Evolutionary conservation across 2,888 invertebrate species (phyloP), one percentile per base, ranked within the genome.

Genomic region (Caenorhabditis zanzibari): DNA sequence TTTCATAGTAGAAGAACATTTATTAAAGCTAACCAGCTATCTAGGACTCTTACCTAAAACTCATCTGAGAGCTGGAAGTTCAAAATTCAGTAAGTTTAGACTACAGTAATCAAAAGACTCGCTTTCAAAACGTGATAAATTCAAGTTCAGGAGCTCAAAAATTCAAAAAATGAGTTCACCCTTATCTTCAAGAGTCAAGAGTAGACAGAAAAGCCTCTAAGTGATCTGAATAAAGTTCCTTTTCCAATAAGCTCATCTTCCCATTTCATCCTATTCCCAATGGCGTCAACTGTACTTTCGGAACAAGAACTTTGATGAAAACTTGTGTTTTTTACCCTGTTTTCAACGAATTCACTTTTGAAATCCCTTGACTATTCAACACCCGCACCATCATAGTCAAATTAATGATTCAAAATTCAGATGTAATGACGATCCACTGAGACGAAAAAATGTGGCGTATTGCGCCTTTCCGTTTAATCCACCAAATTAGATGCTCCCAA

Each of bases 391-490:
- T 12, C 38, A 38, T 12, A 38, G 38, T 38, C 10, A 1, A 12
- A 1, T 54, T 4, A 16, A 24, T 14, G 26, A 26, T 12, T 7
- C 4, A 14, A 3, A 22, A 49, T 41, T 24, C 24, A 26, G 26
- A 69, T 26, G 47, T 12, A 24, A 61, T 73, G 59, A 59, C 35
- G 73, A 61, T 52, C 59, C 26, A 58, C 32, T 19, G 58, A 35
- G 44, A 44, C 71, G 10, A 54, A 14, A 49, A 54, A 54, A 52
- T n/a, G 22, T 7, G 14, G 5, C 24, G 5, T 14, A 49, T 63
- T 73, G 73, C 73, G 64, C 56, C 32, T 74, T 74, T 74, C 56
- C 64, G 59, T 59, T 64, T 74, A 74, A 74, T 74, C 74, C 64
- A 44, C 63, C 61, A 64, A 74, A 64, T 74, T 56, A 54, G 63